Base-by-base conservation (phyloP, 1,140 invertebrate species). In the Brevipalpus yothersi region DNA sequence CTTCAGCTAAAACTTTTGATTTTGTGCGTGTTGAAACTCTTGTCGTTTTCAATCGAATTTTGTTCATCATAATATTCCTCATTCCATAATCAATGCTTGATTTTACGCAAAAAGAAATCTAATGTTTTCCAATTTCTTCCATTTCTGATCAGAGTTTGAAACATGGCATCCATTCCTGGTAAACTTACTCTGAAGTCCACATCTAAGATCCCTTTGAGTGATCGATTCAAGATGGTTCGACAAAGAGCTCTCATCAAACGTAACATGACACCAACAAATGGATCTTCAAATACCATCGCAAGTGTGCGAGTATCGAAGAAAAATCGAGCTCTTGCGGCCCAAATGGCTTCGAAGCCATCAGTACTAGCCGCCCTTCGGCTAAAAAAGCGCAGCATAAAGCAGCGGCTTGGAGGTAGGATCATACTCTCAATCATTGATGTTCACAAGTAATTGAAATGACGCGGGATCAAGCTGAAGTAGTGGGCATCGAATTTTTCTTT, bases 261-360 rank as follows among this genome's bases (percentile, higher is more conserved):
- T 12, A 42, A 58, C 19, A 15, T 19, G n/a, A 41, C 17, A 53
- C 53, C 15, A 56, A 40, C 31, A 39, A 66, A 15, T 65, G 68
- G 41, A 69, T 19, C 17, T 4, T 12, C 11, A 1, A 58, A 58
- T 45, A 15, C n/a, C 3, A 41, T 21, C 3, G 5, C 13, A 45
- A n/a, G 17, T 40, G 9, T 69, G 39, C 71, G 71, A 59, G 72
- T 72, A 15, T 70, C 72, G 0, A 67, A 67, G 8, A 69, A 69
- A 61, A 76, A 76, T 64, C 64, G 70, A 13, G 66, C 73, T 23
- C 67, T 76, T 13, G 73, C 74, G 5, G 71, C 72, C 60, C 74
- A 76, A 64, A 74, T 76, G 73, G 74, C 75, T 45, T 72, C 72
- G 58, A 67, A 74, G 60, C 74, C 75, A 10, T 67, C 70, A 23